phyloP scores from a whole-genome alignment of 2,888 invertebrate genomes.

The Gortyna flavago region DNA sequence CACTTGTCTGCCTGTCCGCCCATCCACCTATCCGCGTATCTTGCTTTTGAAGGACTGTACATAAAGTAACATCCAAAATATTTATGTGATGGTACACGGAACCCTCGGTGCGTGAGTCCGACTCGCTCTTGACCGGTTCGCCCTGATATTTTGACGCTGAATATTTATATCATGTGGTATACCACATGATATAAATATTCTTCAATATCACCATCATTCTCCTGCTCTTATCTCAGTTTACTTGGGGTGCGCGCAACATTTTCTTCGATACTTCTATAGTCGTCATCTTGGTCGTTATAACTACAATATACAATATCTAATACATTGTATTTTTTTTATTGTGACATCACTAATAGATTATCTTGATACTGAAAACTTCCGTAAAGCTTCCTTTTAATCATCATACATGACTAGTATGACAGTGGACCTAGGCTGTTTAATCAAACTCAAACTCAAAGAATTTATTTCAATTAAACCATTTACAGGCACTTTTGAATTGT shows the following conservation, averaged over 20 bases:
- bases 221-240: neutral
- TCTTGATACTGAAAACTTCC: neutral
- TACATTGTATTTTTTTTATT: neutral
- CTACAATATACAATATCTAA: neutral
- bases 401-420: neutral
- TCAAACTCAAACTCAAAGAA: no score
- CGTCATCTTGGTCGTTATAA: neutral
- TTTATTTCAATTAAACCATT: no score
- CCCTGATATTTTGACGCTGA: neutral
- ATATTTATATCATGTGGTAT: no score
- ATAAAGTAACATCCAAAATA: no score
- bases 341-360: neutral
- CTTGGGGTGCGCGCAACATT: neutral
- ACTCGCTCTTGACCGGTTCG: neutral
- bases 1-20: no score
- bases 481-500: no score
- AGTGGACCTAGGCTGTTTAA: neutral
- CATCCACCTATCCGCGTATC: no score
- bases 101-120: no score
- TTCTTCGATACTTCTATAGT: neutral
- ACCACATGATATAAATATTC: neutral
- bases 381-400: neutral
- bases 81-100: no score
- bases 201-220: neutral
- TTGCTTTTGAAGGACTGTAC: no score